These are phyloP conservation scores for Poicephalus gulielmi DNA, from an alignment of 2,113 vertebrate species.

Conservation along the genomic window DNA sequence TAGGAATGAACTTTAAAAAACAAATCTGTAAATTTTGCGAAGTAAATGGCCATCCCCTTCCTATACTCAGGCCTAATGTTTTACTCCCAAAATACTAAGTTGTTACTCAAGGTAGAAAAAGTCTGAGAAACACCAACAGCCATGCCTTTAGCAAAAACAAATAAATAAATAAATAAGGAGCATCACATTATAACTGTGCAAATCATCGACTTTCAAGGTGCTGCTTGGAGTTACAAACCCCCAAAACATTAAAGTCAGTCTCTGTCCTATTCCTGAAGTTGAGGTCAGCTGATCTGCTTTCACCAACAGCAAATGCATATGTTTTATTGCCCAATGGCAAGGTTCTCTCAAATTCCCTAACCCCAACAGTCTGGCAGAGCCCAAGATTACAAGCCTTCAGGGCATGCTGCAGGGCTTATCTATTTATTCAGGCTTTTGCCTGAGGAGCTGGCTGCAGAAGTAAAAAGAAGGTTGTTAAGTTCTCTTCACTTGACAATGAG, in stretches of 20 bases:
- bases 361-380: not conserved
- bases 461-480: not conserved
- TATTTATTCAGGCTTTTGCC: slow-evolving; percentile 43
- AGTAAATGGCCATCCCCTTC: not conserved
- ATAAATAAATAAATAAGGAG: not conserved
- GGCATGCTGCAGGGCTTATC: slow-evolving; percentile 12
- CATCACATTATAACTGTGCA: not conserved
- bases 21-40: not conserved
- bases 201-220: not conserved
- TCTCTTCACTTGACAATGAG: not conserved
- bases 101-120: not conserved
- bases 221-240: not conserved
- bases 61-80: not conserved
- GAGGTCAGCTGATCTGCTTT: not conserved
- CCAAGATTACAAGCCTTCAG: not conserved
- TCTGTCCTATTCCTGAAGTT: not conserved
- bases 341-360: not conserved
- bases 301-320: not conserved
- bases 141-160: not conserved
- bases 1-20: not conserved
- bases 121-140: not conserved
- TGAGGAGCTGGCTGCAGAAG: not conserved
- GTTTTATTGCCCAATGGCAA: not conserved
- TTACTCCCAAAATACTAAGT: not conserved
- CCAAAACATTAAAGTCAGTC: not conserved